A percentile compares a stretch with the other conserved stretches of the same genome.
phyloP scores from a whole-genome alignment of 2,113 vertebrate species.

The Salvelinus alpinus region DNA sequence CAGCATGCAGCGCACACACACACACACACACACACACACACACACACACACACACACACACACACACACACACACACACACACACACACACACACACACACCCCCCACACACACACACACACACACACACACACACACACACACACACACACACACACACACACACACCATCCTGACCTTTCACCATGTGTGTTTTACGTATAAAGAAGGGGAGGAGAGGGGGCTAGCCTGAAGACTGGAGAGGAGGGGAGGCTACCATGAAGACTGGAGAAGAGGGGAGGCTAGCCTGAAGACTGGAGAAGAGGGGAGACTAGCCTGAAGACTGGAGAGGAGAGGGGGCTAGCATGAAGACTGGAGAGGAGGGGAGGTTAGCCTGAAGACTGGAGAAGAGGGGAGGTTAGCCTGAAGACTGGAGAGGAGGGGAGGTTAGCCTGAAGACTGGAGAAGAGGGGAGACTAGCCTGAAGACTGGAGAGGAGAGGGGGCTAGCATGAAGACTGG shows the following conservation, averaged over 20 bases:
- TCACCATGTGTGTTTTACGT: constrained; percentile 71
- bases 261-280: constrained; percentile 44
- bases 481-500: constrained; percentile 36
- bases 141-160: constrained; percentile 14
- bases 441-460: constrained; percentile 35
- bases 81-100: constrained; percentile 29
- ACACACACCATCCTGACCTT: constrained; percentile 67
- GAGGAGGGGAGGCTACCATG: constrained; percentile 10
- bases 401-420: constrained; percentile 41
- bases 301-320: constrained; percentile 26
- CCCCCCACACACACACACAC: constrained; percentile 20
- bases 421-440: constrained; percentile 34
- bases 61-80: constrained; percentile 28
- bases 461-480: constrained; percentile 44
- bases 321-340: constrained; percentile 43
- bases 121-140: constrained; percentile 15
- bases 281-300: no score
- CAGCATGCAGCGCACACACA: constrained; percentile 84
- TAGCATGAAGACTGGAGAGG: constrained; percentile 39
- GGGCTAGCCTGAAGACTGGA: neutral
- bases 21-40: constrained; percentile 19
- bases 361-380: constrained; percentile 38
- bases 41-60: constrained; percentile 19
- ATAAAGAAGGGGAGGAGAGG: constrained; percentile 61
- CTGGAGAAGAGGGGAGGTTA: constrained; percentile 36